A percentile compares a stretch with the other conserved stretches of the same genome.
These are phyloP conservation scores for Sesamia nonagrioides DNA, from an alignment of 1,140 invertebrate species.

Conservation along the genomic window DNA sequence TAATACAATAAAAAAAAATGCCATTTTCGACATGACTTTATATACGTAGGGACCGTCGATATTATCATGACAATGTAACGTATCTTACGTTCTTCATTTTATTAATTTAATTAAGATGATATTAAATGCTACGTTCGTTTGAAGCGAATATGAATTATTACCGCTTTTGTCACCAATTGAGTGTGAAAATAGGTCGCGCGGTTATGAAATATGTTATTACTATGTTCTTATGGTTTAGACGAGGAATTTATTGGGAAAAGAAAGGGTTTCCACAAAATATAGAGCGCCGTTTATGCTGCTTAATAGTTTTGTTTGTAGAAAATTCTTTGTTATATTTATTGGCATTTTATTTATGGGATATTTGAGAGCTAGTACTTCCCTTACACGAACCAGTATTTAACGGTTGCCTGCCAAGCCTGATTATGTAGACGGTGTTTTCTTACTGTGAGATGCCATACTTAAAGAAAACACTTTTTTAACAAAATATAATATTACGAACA, in stretches of 20 bases:
- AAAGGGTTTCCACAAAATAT: neutral
- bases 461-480: too few species aligned
- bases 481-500: too few species aligned
- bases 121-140: neutral
- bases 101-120: conserved; percentile 26
- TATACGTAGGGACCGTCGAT: too few species aligned
- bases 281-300: neutral
- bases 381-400: too few species aligned
- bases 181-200: conserved; percentile 32
- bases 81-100: neutral
- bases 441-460: too few species aligned
- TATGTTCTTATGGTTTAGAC: neutral
- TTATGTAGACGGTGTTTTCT: too few species aligned
- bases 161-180: conserved; percentile 6
- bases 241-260: neutral
- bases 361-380: too few species aligned
- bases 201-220: conserved; percentile 17
- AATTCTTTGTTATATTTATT: neutral
- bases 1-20: too few species aligned
- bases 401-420: too few species aligned
- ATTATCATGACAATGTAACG: neutral
- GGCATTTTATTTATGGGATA: too few species aligned
- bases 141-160: neutral
- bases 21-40: too few species aligned
- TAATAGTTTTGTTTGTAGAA: neutral